phyloP scores from a whole-genome alignment of 2,797 vertebrate genomes.

The Lycodopsis pacificus region DNA sequence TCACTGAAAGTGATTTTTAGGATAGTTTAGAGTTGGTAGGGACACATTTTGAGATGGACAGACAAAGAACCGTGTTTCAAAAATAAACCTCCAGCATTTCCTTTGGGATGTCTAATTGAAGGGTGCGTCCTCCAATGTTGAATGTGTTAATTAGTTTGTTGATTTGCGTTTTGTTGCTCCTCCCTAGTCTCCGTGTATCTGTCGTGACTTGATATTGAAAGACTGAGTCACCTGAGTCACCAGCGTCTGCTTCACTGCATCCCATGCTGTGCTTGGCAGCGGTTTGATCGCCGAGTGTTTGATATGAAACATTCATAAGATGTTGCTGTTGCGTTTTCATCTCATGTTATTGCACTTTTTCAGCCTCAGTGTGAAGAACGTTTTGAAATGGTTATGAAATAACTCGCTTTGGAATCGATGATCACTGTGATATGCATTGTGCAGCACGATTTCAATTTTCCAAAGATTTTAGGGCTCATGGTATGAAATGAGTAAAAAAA shows the following conservation, averaged over 20 bases:
- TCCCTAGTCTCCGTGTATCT: slow-evolving; percentile 62
- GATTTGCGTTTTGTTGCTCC: slow-evolving; percentile 51
- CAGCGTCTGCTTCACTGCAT: slow-evolving; percentile 34
- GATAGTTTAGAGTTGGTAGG: slow-evolving; percentile 47
- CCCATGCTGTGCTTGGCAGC: slow-evolving; percentile 1
- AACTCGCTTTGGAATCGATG: not conserved
- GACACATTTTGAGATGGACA: slow-evolving; percentile 35
- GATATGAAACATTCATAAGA: slow-evolving; percentile 6
- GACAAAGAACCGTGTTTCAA: slow-evolving; percentile 35
- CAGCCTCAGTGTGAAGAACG: not conserved
- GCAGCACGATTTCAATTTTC: not conserved
- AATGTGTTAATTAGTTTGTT: slow-evolving; percentile 70
- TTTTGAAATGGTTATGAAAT: slow-evolving; percentile 5
- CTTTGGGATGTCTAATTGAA: slow-evolving; percentile 38
- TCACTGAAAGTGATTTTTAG: slow-evolving; percentile 33
- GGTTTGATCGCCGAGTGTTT: slow-evolving; percentile 13
- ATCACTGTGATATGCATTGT: not conserved
- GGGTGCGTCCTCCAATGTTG: slow-evolving; percentile 46
- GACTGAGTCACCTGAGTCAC: slow-evolving; percentile 58
- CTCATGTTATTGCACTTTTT: slow-evolving; percentile 2
- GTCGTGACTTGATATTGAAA: slow-evolving; percentile 63
- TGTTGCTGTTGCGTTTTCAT: not conserved
- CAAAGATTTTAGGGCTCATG: not conserved
- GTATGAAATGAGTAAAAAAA: not conserved
- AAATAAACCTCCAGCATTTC: slow-evolving; percentile 47